Conservation (phyloP, 2,113 vertebrate genomes). For the Fukomys damarensis region DNA sequence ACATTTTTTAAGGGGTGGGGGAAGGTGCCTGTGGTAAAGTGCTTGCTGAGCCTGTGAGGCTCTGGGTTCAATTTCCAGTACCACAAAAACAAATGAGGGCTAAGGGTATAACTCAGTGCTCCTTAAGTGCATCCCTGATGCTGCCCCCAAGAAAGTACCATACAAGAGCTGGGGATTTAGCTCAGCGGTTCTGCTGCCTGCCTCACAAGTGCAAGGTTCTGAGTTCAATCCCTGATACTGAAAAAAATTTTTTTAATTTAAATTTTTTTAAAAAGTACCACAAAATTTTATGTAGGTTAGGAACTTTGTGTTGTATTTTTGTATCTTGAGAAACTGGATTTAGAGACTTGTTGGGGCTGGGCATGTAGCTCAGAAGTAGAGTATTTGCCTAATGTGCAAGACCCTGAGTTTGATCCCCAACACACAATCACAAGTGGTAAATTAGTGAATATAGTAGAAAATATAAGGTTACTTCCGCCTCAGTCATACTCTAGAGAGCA, state of each 20-base stretch:
- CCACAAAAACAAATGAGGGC: background rate
- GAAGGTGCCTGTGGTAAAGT: background rate
- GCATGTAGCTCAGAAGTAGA: background rate
- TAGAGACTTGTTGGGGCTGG: background rate
- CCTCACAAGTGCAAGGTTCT: too few species aligned
- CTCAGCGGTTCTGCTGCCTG: too few species aligned
- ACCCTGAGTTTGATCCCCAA: background rate
- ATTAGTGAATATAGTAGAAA: background rate
- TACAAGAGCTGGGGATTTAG: too few species aligned
- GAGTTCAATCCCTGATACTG: too few species aligned
- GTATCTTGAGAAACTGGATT: background rate
- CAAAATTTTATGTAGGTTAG: background rate
- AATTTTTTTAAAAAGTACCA: too few species aligned
- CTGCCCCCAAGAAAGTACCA: background rate
- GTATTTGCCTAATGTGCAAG: background rate
- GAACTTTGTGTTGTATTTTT: constrained; percentile 2
- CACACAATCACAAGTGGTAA: background rate
- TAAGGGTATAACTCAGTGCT: background rate
- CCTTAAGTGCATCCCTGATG: background rate
- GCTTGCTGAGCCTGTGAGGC: background rate
- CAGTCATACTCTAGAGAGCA: background rate
- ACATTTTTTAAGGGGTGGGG: background rate
- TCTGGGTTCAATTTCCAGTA: background rate
- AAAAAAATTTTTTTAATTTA: too few species aligned
- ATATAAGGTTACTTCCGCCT: background rate